Base-by-base conservation (phyloP, 92 coral and sea anemone genomes). In the Bergia puertoricense region DNA sequence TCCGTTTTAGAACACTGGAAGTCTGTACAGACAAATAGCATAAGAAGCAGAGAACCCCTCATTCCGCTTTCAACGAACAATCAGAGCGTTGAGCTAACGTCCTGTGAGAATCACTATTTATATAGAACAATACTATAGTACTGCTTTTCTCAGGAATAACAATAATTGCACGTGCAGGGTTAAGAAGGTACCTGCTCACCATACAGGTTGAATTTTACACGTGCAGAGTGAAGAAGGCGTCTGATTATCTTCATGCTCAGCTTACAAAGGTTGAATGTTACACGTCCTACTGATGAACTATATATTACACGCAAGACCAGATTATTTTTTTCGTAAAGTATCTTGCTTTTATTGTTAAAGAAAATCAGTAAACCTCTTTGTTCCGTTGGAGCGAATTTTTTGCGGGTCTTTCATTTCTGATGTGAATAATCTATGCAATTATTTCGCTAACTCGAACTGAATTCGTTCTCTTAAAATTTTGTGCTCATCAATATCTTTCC, bases 161-260 rank as follows among this genome's bases (percentile, higher is more conserved):
- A 75, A 75, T 16, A 75, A 51, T 36, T 75, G 8, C 79, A 75
- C 79, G 79, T 75, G 79, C 14, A 51, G 13, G 57, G n/a, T 20
- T 0, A 7, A n/a, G 54, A 40, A 2, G 51, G 23, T 75, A 75
- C 79, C 79, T 45, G 79, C 15, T 75, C 22, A 15, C 0, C 23
- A 4, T 48, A 8, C 41, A 10, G 44, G 76, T n/a, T 11, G 76
- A 7, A 23, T 15, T 36, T 37, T 30, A 15, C 14, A 20, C 20
- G 1, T 16, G 44, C 45, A 75, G 23, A 3, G n/a, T 5, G 2
- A n/a, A 75, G n/a, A 30, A 30, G 30, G 30, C 30, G 30, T 30
- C 30, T 30, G 30, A 30, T 30, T 30, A 30, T 30, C 30, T 30
- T 30, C 9, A 75, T 36, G n/a, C 16, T 9, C 68, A 20, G 68